phyloP scores from a whole-genome alignment of 2,113 vertebrate genomes.

The Glareola pratincola region DNA sequence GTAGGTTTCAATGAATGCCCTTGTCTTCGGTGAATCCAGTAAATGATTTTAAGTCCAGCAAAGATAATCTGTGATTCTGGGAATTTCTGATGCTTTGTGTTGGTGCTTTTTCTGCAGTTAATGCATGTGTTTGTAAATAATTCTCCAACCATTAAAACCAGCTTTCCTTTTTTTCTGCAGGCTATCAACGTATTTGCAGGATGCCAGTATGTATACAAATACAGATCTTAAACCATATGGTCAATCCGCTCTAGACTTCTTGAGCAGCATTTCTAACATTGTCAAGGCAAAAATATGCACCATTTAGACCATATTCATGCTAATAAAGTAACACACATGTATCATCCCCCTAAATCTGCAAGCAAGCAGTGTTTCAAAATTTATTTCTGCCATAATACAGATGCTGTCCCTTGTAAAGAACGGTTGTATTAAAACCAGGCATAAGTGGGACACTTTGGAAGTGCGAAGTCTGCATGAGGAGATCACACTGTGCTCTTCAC shows the following conservation, averaged over 20 bases:
- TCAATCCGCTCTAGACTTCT: neutral
- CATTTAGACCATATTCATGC: neutral
- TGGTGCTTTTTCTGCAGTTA: neutral
- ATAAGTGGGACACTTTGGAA: neutral
- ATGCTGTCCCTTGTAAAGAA: constrained; percentile 11
- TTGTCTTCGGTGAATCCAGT: neutral
- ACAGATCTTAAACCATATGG: neutral
- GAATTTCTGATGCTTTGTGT: neutral
- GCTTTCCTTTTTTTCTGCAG: constrained; percentile 2
- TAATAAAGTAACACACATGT: neutral
- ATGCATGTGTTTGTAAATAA: constrained; percentile 16
- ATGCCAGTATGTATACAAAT: neutral
- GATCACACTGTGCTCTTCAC: neutral
- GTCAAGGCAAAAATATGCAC: neutral
- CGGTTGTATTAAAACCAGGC: constrained; percentile 18
- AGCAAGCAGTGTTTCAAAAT: neutral
- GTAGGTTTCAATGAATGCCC: neutral
- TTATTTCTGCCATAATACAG: neutral
- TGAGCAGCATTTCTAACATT: neutral
- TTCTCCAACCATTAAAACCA: constrained; percentile 13
- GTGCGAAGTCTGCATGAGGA: neutral
- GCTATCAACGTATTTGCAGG: neutral
- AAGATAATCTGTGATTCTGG: neutral
- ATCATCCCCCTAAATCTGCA: neutral
- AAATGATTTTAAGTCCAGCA: neutral